These are phyloP conservation scores for Siniperca chuatsi DNA, from an alignment of 2,113 vertebrate genomes.

Conservation along the genomic window DNA sequence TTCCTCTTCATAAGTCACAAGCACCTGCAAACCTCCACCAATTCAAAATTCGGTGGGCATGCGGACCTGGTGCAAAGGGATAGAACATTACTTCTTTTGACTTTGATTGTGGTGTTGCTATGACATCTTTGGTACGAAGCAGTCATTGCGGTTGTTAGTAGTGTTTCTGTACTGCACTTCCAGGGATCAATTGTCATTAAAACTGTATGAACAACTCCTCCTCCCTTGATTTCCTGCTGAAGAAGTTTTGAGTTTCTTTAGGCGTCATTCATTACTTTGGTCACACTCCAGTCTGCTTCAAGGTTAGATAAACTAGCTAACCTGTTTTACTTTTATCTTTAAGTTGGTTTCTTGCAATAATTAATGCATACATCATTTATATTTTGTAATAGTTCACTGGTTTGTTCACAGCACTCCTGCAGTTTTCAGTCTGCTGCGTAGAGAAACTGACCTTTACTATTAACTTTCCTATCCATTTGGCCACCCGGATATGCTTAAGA, in stretches of 20 bases:
- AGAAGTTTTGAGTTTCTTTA: background rate
- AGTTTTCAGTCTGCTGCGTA: conserved; percentile 31
- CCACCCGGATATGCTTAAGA: conserved; percentile 62
- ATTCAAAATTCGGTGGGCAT: background rate
- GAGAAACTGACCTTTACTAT: conserved; percentile 57
- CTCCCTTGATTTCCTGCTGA: background rate
- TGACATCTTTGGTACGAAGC: background rate
- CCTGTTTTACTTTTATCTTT: background rate
- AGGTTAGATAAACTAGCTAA: too few species aligned
- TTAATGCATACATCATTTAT: background rate
- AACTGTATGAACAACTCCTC: background rate
- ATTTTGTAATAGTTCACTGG: too few species aligned
- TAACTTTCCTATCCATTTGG: conserved; percentile 49
- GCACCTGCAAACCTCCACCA: background rate
- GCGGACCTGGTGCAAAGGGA: background rate
- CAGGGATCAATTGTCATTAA: background rate
- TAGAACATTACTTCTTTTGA: too few species aligned
- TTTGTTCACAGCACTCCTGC: conserved; percentile 5
- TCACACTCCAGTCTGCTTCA: too few species aligned
- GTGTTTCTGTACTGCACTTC: background rate
- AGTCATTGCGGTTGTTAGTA: background rate
- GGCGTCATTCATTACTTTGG: background rate
- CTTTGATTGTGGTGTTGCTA: background rate
- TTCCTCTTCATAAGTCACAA: background rate
- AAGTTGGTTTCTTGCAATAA: background rate